Conservation (phyloP, 2,113 vertebrate genomes). For the Mesocricetus auratus region DNA sequence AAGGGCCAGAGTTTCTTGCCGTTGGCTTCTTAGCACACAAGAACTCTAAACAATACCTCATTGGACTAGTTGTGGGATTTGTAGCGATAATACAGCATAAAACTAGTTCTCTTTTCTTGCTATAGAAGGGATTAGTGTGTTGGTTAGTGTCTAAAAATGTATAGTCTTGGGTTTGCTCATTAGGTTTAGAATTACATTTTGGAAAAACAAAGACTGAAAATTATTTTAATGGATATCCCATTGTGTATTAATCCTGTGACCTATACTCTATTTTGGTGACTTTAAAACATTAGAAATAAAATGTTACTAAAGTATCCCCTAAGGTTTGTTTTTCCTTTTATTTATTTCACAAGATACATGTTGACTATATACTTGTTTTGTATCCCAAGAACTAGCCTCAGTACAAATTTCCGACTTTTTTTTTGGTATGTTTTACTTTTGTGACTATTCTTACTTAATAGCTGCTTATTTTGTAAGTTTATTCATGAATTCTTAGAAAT, state of each 20-base stretch:
- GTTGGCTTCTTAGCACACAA: neutral
- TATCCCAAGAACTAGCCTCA: constrained; percentile 1
- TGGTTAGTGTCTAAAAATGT: constrained; percentile 55
- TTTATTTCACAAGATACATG: constrained; percentile 45
- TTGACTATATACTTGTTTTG: neutral
- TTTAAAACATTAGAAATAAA: constrained; percentile 56
- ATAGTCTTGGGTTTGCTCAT: constrained; percentile 46
- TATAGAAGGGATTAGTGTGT: constrained; percentile 57
- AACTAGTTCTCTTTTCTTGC: constrained; percentile 18
- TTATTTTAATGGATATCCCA: constrained; percentile 51
- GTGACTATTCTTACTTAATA: neutral
- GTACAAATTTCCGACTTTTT: constrained; percentile 42
- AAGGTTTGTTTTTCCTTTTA: neutral
- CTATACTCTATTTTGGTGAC: constrained; percentile 14
- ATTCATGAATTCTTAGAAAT: neutral
- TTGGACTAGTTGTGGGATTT: neutral
- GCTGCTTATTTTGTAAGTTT: constrained; percentile 44
- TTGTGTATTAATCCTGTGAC: constrained; percentile 1
- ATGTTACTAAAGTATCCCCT: neutral
- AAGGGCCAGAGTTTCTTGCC: neutral
- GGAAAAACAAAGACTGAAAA: constrained; percentile 62
- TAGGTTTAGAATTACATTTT: constrained; percentile 66
- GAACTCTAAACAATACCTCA: neutral
- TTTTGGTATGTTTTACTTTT: constrained; percentile 37
- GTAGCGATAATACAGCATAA: neutral